Conservation (phyloP, 1,140 invertebrate genomes). For the Harlomillsia oculata region DNA sequence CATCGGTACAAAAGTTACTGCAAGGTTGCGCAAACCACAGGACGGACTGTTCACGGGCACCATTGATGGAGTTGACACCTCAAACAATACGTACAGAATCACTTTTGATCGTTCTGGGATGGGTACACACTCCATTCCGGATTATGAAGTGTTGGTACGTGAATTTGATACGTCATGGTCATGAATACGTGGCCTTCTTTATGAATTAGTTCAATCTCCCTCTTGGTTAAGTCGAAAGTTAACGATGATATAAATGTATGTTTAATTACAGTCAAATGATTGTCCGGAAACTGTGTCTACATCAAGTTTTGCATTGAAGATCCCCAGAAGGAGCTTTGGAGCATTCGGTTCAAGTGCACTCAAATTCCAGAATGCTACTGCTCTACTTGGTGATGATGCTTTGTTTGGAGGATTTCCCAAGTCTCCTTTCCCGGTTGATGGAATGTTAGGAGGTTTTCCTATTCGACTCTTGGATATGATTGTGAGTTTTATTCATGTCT, state of each 20-base stretch:
- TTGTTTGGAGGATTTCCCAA: slow-evolving; percentile 40
- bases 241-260: too few relatives aligned
- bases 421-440: slow-evolving; percentile 41
- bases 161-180: too few relatives aligned
- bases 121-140: slow-evolving; percentile 90
- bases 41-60: slow-evolving; percentile 93
- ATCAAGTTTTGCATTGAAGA: slow-evolving; percentile 71
- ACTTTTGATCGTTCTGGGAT: slow-evolving; percentile 88
- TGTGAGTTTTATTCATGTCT: slow-evolving; percentile 47
- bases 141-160: slow-evolving; percentile 81
- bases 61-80: slow-evolving; percentile 94
- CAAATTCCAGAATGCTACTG: slow-evolving; percentile 36
- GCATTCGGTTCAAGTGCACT: slow-evolving; percentile 15
- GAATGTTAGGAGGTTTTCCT: slow-evolving; percentile 68
- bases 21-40: slow-evolving; percentile 78
- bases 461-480: slow-evolving; percentile 73
- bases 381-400: slow-evolving; percentile 41
- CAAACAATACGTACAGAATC: slow-evolving; percentile 93
- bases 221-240: too few relatives aligned
- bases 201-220: too few relatives aligned
- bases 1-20: slow-evolving; percentile 92
- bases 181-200: too few relatives aligned
- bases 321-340: slow-evolving; percentile 51
- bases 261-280: slow-evolving; percentile 60
- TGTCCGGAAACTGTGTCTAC: slow-evolving; percentile 80